Base-by-base conservation (phyloP, 23 tunicate species). In the Halocynthia roretzi region DNA sequence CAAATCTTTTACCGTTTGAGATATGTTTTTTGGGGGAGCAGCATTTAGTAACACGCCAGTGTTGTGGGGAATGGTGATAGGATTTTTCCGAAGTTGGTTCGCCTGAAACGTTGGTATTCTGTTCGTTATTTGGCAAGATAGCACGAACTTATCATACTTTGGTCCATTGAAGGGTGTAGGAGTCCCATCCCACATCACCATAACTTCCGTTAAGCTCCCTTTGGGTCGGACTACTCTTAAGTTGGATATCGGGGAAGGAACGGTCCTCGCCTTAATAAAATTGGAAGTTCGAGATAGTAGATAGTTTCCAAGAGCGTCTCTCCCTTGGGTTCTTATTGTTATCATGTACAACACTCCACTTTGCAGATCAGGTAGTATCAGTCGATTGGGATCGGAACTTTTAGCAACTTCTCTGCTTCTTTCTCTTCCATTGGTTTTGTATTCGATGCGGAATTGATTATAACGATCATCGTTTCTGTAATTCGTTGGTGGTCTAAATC, bases 311-410 rank as follows among this genome's bases (percentile, higher is more conserved):
- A 20, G 8, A 15, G 53, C 19, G 14, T 44, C 31, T 69, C 11
- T 48, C 6, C 61, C 49, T 48, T 55, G 83, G 8, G 74, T 20
- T 17, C 56, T 51, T 9, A 80, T 58, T 7, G 57, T 68, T 0
- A 80, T 68, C 14, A 17, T 68, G 79, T 80, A 80, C 61, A 80
- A 69, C 23, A 80, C 83, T n/a, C 83, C 83, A 11, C 76, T 53
- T 31, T 40, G 9, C 44, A 80, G 54, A 12, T 50, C 63, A 52
- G 76, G 20, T 52, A 80, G 0, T 17, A 52, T 69, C 0, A 68
- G 8, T 19, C 48, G 51, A 21, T 76, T 56, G 21, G 67, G 4
- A n/a, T 12, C 53, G 23, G 54, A 7, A 14, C 52, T 68, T 62
- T 80, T 80, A 48, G 55, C 64, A 12, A 74, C 50, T 21, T 74